These are phyloP conservation scores for Drosophila pallidifrons DNA, from an alignment of 1,140 invertebrate species.

Conservation along the genomic window DNA sequence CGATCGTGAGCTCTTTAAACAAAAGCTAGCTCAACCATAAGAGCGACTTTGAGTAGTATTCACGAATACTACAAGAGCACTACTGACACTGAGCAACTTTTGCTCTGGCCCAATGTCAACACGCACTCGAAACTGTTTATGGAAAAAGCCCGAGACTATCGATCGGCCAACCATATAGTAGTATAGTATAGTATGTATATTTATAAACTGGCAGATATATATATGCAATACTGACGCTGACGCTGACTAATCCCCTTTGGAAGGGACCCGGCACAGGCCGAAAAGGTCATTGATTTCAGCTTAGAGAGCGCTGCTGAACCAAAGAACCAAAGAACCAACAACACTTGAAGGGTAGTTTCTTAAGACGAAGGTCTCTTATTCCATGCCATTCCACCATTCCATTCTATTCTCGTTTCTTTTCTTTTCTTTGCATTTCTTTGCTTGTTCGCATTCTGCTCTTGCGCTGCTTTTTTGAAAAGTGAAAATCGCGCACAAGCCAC, in stretches of 20 bases:
- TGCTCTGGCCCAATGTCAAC: constrained; percentile 64
- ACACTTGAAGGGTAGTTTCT: constrained; percentile 75
- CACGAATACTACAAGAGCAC: constrained; percentile 14
- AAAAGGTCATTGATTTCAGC: constrained; percentile 84
- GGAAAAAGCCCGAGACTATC: constrained; percentile 64
- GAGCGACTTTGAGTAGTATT: constrained; percentile 27
- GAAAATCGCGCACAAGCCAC: constrained; percentile 65
- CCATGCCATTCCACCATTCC: constrained; percentile 11
- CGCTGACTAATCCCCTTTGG: constrained; percentile 68
- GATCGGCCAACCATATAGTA: constrained; percentile 47
- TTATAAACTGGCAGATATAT: constrained; percentile 36
- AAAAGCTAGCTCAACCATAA: background rate
- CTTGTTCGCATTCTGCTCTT: constrained; percentile 23
- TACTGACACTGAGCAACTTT: constrained; percentile 26
- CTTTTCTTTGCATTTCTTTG: constrained; percentile 1
- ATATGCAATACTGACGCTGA: constrained; percentile 37
- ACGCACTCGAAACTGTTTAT: constrained; percentile 32
- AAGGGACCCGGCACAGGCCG: background rate
- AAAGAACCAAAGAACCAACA: constrained; percentile 46
- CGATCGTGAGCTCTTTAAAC: constrained; percentile 67
- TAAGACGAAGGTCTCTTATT: constrained; percentile 72
- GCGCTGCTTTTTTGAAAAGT: constrained; percentile 72
- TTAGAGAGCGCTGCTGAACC: constrained; percentile 66
- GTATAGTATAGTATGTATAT: constrained; percentile 18
- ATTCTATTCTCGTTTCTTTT: constrained; percentile 21